Evolutionary conservation across 2,888 invertebrate genomes (phyloP).

Genomic region (Saturnia japonica): DNA sequence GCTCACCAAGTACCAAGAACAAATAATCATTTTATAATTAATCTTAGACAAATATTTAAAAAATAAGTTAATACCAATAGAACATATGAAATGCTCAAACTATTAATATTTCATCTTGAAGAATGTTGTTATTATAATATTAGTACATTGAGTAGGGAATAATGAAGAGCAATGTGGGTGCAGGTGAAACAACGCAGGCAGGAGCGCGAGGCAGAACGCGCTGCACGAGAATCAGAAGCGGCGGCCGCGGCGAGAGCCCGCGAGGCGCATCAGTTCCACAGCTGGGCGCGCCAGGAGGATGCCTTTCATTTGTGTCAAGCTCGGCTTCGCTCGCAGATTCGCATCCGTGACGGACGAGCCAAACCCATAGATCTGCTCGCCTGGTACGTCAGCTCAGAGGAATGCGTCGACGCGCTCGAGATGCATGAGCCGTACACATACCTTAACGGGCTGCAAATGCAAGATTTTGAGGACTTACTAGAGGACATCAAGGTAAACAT

Average conservation of each 20-base stretch:
- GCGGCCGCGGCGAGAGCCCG: conserved; percentile 91
- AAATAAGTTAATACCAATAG: too few species aligned
- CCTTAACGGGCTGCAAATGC: conserved; percentile 92
- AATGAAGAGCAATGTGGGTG: background rate
- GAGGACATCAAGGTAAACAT: conserved; percentile 93
- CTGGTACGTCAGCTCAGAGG: conserved; percentile 96
- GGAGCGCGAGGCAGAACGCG: conserved; percentile 93
- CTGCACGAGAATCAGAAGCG: conserved; percentile 87
- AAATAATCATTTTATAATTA: too few species aligned
- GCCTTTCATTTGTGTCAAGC: conserved; percentile 99
- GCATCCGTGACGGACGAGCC: conserved; percentile 97
- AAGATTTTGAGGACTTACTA: conserved; percentile 96
- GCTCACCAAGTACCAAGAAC: too few species aligned
- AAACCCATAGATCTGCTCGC: conserved; percentile 99
- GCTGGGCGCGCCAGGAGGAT: conserved; percentile 98
- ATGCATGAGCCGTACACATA: conserved; percentile 99
- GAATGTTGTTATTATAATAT: too few species aligned
- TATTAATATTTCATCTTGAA: too few species aligned
- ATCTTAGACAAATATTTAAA: too few species aligned
- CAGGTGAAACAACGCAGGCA: conserved; percentile 93
- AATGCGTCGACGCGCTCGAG: conserved; percentile 94
- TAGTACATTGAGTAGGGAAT: too few species aligned
- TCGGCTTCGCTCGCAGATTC: conserved; percentile 93
- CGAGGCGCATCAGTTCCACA: conserved; percentile 94
- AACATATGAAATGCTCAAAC: too few species aligned